A percentile compares a stretch with the other conserved stretches of the same genome.
These are phyloP conservation scores for Cantharis flavilabris DNA, from an alignment of 2,888 invertebrate genomes.

Conservation along the genomic window DNA sequence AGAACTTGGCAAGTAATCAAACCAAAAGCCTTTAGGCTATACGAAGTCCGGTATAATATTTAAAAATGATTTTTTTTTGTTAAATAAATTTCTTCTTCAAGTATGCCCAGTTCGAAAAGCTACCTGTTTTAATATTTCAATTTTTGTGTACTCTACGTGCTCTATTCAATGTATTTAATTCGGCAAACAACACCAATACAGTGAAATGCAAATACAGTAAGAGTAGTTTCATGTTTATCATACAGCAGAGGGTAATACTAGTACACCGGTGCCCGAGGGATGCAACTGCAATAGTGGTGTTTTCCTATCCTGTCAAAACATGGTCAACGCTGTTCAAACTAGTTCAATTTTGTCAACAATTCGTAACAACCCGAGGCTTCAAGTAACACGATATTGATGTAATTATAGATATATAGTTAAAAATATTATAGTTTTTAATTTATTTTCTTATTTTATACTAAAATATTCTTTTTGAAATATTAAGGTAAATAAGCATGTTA, in stretches of 20 bases:
- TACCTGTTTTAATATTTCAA: not conserved
- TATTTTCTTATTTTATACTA: not conserved
- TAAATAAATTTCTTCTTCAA: not conserved
- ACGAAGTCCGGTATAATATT: not conserved
- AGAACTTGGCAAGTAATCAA: not conserved
- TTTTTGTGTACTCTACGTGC: not conserved
- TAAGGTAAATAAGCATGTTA: not conserved
- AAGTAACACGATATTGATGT: not conserved
- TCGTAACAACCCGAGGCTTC: not conserved
- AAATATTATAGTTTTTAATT: not conserved
- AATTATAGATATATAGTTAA: not conserved
- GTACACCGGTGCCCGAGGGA: conserved; percentile 13
- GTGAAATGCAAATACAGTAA: conserved; percentile 17
- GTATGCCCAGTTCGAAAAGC: not conserved
- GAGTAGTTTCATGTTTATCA: conserved; percentile 14
- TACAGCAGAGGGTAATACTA: conserved; percentile 4
- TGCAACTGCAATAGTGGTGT: conserved; percentile 11
- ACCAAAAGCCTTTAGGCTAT: not conserved
- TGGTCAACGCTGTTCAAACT: conserved; percentile 1
- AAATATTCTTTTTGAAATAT: not conserved
- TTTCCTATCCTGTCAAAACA: conserved; percentile 3
- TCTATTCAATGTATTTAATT: not conserved
- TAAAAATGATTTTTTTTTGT: not conserved
- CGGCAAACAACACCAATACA: conserved; percentile 1
- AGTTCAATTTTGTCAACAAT: not conserved